A percentile compares a stretch with the other conserved stretches of the same genome.
These are phyloP conservation scores for Desoria tigrina DNA, from an alignment of 2,888 invertebrate genomes.

Conservation along the genomic window DNA sequence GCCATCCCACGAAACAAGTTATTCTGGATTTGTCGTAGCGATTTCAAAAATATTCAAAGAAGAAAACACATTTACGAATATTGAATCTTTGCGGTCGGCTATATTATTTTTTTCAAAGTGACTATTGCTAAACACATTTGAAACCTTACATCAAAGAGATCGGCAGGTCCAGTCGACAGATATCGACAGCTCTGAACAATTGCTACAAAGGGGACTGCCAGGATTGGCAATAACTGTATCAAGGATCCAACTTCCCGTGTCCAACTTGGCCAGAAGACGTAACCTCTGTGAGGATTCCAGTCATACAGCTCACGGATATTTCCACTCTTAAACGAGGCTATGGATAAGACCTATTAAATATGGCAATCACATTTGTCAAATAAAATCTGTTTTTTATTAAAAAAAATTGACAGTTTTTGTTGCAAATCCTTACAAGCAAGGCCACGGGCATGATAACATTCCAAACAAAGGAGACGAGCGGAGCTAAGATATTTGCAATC, in stretches of 20 bases:
- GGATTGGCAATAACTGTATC: constrained; percentile 73
- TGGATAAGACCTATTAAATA: constrained; percentile 63
- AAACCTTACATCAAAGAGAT: constrained; percentile 78
- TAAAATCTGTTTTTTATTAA: not conserved
- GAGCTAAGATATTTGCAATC: constrained; percentile 61
- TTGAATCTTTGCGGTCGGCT: too few species aligned
- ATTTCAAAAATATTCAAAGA: too few species aligned
- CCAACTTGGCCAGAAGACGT: constrained; percentile 80
- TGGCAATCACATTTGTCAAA: not conserved
- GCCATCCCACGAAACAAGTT: not conserved
- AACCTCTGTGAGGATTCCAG: constrained; percentile 64
- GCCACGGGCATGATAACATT: constrained; percentile 81
- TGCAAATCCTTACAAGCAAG: constrained; percentile 68
- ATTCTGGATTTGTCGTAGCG: not conserved
- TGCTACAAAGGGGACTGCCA: constrained; percentile 72
- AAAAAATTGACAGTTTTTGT: constrained; percentile 33
- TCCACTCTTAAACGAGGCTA: constrained; percentile 72
- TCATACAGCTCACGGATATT: constrained; percentile 68
- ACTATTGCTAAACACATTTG: too few species aligned
- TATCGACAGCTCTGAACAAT: constrained; percentile 75
- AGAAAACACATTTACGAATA: too few species aligned
- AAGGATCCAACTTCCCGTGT: constrained; percentile 74
- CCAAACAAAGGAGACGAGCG: constrained; percentile 80
- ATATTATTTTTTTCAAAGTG: too few species aligned
- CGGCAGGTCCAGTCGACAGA: constrained; percentile 75